A percentile compares a stretch with the other conserved stretches of the same genome.
These are phyloP conservation scores for Plecturocebus donacophilus DNA, from an alignment of 2,113 vertebrate genomes.

Conservation along the genomic window DNA sequence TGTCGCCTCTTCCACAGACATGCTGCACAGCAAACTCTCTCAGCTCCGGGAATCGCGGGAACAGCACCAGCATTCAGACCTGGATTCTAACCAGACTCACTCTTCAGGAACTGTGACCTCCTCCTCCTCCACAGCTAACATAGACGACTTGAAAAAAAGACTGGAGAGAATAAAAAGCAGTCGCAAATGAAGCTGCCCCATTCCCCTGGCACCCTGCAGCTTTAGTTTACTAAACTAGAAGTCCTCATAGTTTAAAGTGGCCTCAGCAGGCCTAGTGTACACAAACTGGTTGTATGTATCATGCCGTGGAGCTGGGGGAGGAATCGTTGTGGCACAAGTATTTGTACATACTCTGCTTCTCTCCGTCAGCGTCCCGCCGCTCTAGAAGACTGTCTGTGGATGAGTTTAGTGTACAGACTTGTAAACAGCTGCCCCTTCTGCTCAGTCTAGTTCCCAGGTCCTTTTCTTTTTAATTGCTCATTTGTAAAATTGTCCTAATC, in stretches of 20 bases:
- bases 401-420: constrained; percentile 91
- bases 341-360: constrained; percentile 91
- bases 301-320: constrained; percentile 84
- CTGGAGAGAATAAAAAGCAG: constrained; percentile 99
- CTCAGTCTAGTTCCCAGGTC: constrained; percentile 82
- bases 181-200: constrained; percentile 88
- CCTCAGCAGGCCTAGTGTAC: constrained; percentile 84
- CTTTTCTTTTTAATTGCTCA: constrained; percentile 80
- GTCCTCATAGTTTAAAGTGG: constrained; percentile 82
- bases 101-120: constrained; percentile 87
- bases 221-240: constrained; percentile 86
- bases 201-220: constrained; percentile 80
- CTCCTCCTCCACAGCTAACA: constrained; percentile 91
- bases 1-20: constrained; percentile 97
- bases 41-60: constrained; percentile 98
- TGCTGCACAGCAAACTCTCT: constrained; percentile 98
- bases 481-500: constrained; percentile 85
- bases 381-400: constrained; percentile 86
- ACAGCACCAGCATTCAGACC: constrained; percentile 93
- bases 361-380: constrained; percentile 83
- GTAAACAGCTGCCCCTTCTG: constrained; percentile 85
- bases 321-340: constrained; percentile 86
- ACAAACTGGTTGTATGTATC: constrained; percentile 86
- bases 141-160: constrained; percentile 99
- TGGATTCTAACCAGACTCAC: constrained; percentile 90